Evolutionary conservation across 2,113 vertebrate species (phyloP).

Genomic region (Struthidea cinerea): DNA sequence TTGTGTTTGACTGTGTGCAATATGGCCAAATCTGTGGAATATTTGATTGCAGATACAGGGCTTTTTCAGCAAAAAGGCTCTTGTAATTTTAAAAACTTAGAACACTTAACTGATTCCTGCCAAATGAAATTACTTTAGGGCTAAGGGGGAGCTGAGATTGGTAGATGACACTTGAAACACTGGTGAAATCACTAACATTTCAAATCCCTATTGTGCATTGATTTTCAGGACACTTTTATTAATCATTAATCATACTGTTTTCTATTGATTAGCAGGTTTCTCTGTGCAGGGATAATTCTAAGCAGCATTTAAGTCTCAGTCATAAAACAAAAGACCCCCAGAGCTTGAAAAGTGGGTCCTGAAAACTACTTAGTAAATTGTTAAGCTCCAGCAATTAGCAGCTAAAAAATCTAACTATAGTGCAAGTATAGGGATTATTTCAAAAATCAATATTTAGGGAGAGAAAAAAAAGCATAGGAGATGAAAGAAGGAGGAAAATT

Average conservation of each 20-base stretch:
- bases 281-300: neutral
- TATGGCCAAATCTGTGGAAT: neutral
- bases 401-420: neutral
- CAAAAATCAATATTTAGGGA: neutral
- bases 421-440: neutral
- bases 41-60: neutral
- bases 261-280: neutral
- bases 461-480: neutral
- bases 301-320: neutral
- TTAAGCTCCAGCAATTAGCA: neutral
- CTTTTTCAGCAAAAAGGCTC: neutral
- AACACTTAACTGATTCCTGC: neutral
- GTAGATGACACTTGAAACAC: neutral
- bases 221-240: conserved; percentile 26
- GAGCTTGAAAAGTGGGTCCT: neutral
- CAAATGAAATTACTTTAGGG: neutral
- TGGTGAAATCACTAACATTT: neutral
- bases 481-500: neutral
- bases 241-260: neutral
- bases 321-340: neutral
- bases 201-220: neutral
- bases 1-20: neutral
- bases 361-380: neutral
- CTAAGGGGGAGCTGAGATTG: neutral
- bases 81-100: neutral